phyloP scores from a whole-genome alignment of 2,888 invertebrate species.

The Chrysolina haemoptera region DNA sequence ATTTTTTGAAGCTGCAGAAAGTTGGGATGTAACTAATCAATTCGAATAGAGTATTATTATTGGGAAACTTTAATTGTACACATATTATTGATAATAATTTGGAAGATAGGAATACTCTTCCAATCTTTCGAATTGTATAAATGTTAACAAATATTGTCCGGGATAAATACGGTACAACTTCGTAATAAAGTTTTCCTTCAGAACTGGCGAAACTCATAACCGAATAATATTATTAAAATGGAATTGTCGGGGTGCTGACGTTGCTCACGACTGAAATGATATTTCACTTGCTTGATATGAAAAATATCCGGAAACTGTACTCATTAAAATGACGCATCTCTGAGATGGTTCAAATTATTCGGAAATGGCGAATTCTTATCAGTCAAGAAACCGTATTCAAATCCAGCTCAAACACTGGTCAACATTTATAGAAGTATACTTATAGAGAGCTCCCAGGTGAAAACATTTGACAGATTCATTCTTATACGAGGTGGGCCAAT shows the following conservation, averaged over 20 bases:
- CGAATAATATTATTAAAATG: slow-evolving; percentile 45
- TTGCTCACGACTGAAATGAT: background rate
- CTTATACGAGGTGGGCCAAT: no score
- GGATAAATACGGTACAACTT: slow-evolving; percentile 54
- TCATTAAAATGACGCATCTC: slow-evolving; percentile 25
- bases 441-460: no score
- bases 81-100: no score
- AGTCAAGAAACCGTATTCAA: background rate
- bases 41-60: no score
- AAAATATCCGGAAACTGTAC: slow-evolving; percentile 32
- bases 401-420: no score
- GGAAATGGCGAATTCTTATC: background rate
- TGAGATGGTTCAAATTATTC: background rate
- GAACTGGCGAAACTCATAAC: slow-evolving; percentile 46
- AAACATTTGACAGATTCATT: no score
- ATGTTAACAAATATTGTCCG: slow-evolving; percentile 56
- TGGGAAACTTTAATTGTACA: no score
- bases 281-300: slow-evolving; percentile 28
- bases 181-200: slow-evolving; percentile 43
- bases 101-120: no score
- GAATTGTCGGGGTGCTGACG: slow-evolving; percentile 22
- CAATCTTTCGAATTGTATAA: slow-evolving; percentile 57
- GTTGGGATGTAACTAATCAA: no score
- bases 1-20: no score
- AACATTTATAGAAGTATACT: no score